Base-by-base conservation (phyloP, 1,140 invertebrate species). In the Sarcophaga peregrina region DNA sequence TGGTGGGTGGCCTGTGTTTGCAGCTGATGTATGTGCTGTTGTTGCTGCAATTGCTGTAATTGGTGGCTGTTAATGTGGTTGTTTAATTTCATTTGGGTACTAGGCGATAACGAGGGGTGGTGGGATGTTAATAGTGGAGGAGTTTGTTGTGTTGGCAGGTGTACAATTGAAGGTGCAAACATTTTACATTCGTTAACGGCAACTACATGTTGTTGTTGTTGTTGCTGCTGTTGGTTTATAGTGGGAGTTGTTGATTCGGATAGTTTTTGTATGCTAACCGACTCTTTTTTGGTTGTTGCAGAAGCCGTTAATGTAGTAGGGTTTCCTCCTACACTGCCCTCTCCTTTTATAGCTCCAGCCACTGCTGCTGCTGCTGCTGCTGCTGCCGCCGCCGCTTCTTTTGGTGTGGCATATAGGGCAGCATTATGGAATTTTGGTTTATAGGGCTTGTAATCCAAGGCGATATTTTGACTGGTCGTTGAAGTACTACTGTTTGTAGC, bases 361-460 rank as follows among this genome's bases (percentile, higher is more conserved):
- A 58, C n/a, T 11, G 68, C 78, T 80, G 80, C 58, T 85, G 85
- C 80, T 3, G 13, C 47, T n/a, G 62, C 50, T 17, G 84, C 76
- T 20, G 76, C 47, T 80, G 85, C 68, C 68, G 85, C 86, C 11
- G 84, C 83, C 73, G 85, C 85, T 15, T 83, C 84, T 80, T 85
- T 85, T 25, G 82, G 73, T 0, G 88, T 84, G 45, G 84, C 86
- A 80, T 95, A 93, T 68, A 94, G 89, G 45, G 91, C 87, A 37
- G 92, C 93, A 85, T 93, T 94, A 83, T 94, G 94, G 87, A 96
- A 96, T 90, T 96, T 96, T 68, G 95, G 95, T 89, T 96, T 96
- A 87, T 96, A 96, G 48, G 90, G 90, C 85, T 90, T 90, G 72
- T 89, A 88, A 37, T 89, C 88, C 3, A 89, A 85, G 0, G 86